Base-by-base conservation (phyloP, 2,888 invertebrate genomes). In the Papilio demoleus region DNA sequence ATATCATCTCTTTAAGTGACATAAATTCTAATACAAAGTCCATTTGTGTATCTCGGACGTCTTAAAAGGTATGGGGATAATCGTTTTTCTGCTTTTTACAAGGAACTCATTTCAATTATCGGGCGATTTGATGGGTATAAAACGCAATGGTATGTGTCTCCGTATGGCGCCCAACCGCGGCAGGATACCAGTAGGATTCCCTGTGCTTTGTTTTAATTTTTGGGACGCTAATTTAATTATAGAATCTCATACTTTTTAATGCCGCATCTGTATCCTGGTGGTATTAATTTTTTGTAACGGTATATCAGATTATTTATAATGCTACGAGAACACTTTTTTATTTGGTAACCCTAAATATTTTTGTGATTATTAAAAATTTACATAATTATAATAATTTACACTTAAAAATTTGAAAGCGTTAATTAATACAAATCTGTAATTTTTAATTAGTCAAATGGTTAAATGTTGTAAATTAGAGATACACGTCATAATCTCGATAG, bases 71-170 rank as follows among this genome's bases (percentile, higher is more conserved):
- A 92, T 83, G 81, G 86, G 89, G 88, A 88, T 92, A 92, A 92
- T 91, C 90, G 91, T 90, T 92, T 90, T 90, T 90, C 90, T 90
- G 89, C 88, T 88, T 91, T 92, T 92, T 92, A 91, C 90, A 92
- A 88, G 90, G 91, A 91, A 91, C 92, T 92, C 89, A 91, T 92
- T 92, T 92, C 92, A 92, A 92, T 92, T 92, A 92, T 92, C 91
- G 86, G 84, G 80, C 85, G 88, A 90, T 92, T 92, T 89, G 90
- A 88, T 87, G 90, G 90, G 85, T 85, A 88, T 89, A 90, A 88
- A 90, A 90, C 84, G 83, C 81, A 81, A 82, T 85, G 90, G 88
- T 87, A 87, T 88, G 87, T 90, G 89, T 88, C 85, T 87, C 82
- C 81, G 70, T 76, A 82, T 81, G 92, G 91, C 92, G 90, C 91